Conservation (phyloP, 2,888 invertebrate species). For the Himalopsyche japonica region DNA sequence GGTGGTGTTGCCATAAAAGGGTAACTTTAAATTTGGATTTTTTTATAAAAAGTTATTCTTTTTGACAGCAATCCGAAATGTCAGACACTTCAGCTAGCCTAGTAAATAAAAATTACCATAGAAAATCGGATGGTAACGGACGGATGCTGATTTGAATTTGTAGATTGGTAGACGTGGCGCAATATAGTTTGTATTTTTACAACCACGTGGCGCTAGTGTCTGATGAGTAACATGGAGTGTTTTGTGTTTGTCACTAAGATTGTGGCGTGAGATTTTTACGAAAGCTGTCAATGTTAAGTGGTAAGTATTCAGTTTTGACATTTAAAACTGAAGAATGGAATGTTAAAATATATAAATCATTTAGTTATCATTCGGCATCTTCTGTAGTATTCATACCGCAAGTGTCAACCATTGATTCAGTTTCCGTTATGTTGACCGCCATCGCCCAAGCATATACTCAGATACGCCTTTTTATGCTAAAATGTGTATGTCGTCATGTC, state of each 20-base stretch:
- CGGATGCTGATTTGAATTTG: not conserved
- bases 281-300: slow-evolving; percentile 54
- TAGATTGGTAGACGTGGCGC: not conserved
- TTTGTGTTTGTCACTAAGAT: slow-evolving; percentile 51
- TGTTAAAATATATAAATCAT: not conserved
- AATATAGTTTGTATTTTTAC: slow-evolving; percentile 37
- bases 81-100: not conserved
- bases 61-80: not conserved
- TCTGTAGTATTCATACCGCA: not conserved
- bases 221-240: slow-evolving; percentile 42
- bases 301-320: slow-evolving; percentile 48
- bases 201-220: slow-evolving; percentile 54
- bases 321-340: not conserved
- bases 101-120: not conserved
- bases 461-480: slow-evolving; percentile 37
- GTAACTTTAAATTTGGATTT: not conserved
- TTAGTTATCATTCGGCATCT: not conserved
- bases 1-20: not conserved
- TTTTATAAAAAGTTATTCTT: not conserved
- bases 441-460: slow-evolving; percentile 46
- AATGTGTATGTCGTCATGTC: not conserved
- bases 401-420: slow-evolving; percentile 15
- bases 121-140: not conserved
- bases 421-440: slow-evolving; percentile 59
- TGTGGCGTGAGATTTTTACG: slow-evolving; percentile 48